Conservation (phyloP, 2,113 vertebrate genomes). For the Nematolebias whitei region DNA sequence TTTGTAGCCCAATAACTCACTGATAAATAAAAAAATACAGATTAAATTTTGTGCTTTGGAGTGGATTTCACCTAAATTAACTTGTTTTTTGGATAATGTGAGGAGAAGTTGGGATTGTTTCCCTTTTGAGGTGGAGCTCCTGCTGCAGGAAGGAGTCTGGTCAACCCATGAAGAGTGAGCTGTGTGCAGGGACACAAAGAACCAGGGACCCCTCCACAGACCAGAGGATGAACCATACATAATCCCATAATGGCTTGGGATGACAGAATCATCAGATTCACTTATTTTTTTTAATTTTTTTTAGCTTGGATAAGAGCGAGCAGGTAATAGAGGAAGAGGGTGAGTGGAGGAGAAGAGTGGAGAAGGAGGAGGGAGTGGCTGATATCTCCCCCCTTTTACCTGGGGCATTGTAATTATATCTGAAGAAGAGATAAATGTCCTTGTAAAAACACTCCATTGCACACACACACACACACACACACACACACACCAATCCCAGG, state of each 20-base stretch:
- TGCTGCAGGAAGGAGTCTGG: slow-evolving; percentile 23
- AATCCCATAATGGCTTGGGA: slow-evolving; percentile 69
- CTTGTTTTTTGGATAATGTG: slow-evolving; percentile 51
- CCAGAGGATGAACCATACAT: slow-evolving; percentile 30
- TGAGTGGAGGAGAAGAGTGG: slow-evolving; percentile 25
- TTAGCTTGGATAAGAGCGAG: slow-evolving; percentile 26
- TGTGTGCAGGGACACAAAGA: slow-evolving; percentile 22
- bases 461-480: slow-evolving; percentile 19
- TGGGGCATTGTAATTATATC: slow-evolving; percentile 72
- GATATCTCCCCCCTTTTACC: slow-evolving; percentile 42
- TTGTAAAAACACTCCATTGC: slow-evolving; percentile 60
- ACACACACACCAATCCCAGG: slow-evolving; percentile 30
- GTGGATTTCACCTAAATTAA: slow-evolving; percentile 45
- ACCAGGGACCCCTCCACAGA: slow-evolving; percentile 9
- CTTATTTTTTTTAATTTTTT: slow-evolving; percentile 31
- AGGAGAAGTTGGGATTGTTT: slow-evolving; percentile 47
- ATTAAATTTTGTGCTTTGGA: slow-evolving; percentile 31
- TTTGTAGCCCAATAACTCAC: slow-evolving; percentile 3
- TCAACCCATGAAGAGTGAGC: too few relatives aligned
- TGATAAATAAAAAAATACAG: not conserved
- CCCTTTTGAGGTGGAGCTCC: slow-evolving; percentile 51
- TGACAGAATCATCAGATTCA: slow-evolving; percentile 48
- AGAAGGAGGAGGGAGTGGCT: slow-evolving; percentile 27
- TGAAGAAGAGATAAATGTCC: slow-evolving; percentile 72
- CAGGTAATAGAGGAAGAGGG: slow-evolving; percentile 30